Base-by-base conservation (phyloP, 2,888 invertebrate genomes). In the Acronicta aceris region DNA sequence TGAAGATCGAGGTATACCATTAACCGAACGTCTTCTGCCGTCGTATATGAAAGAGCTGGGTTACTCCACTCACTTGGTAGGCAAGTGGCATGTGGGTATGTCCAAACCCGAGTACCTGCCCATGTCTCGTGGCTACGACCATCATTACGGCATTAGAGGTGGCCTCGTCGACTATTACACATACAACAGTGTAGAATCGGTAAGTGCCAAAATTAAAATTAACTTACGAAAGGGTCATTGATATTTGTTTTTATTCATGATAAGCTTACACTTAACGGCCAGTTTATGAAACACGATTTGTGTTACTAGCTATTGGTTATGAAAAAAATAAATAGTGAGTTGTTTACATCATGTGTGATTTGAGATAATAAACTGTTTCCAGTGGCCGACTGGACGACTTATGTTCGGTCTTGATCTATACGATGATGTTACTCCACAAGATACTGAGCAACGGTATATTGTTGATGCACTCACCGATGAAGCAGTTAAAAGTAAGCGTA, bases 71-170 rank as follows among this genome's bases (percentile, higher is more conserved):
- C 97, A 98, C 85, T 95, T 98, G 30, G 95, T 99, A 10, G 99
- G 99, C 21, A 99, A 99, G 93, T 99, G 98, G 98, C 97, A 97
- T 86, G 95, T 98, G 61, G 98, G 98, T 1, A 97, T 96, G 93
- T 96, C 96, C 68, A 94, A 95, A 56, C 94, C 95, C 54, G 96
- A 96, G 74, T 97, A 96, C 84, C 95, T 97, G 2, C 98, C 98
- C 0, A 96, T 95, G 3, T 95, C 95, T 56, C 95, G 98, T 55
- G 98, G 98, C 5, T 98, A 98, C 83, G 97, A 98, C 81, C 95
- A 96, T 7, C 97, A 97, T 85, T 96, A 97, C 76, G 98, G 98
- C 13, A 97, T 96, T 89, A 96, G 96, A 90, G 96, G 96, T 48
- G 97, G 97, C 0, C 96, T 95, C 65, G 95, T 96, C 49, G 97